phyloP scores from a whole-genome alignment of 2,113 vertebrate species.

The Neotoma lepida region DNA sequence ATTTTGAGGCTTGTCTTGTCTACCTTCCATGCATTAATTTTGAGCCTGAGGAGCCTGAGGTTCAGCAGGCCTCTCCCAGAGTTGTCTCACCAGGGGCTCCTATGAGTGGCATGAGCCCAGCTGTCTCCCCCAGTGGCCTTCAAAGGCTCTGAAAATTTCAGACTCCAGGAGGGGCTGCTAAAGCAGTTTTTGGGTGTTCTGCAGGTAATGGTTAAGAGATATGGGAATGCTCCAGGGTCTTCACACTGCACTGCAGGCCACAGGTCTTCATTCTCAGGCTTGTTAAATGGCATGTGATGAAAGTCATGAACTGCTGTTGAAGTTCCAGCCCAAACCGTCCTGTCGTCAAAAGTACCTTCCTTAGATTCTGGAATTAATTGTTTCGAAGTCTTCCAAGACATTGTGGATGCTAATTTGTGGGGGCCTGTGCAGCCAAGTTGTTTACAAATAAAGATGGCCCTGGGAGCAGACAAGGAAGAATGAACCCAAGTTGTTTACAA shows the following conservation, averaged over 20 bases:
- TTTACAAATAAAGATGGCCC: too few relatives aligned
- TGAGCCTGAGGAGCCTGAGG: not conserved
- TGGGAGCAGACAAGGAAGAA: too few relatives aligned
- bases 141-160: not conserved
- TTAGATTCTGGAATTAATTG: not conserved
- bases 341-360: not conserved
- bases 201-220: not conserved
- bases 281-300: not conserved
- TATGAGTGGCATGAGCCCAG: not conserved
- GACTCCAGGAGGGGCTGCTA: not conserved
- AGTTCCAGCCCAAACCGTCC: not conserved
- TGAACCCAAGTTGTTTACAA: too few relatives aligned
- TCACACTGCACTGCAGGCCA: not conserved
- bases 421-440: too few relatives aligned
- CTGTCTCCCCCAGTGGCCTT: not conserved
- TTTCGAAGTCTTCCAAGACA: not conserved
- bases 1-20: constrained; percentile 13
- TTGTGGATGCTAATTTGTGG: not conserved
- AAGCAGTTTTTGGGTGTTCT: not conserved
- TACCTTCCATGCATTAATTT: not conserved
- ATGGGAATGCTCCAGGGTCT: not conserved
- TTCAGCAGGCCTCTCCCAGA: not conserved
- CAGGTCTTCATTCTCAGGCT: not conserved
- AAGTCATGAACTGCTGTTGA: not conserved
- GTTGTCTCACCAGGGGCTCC: not conserved